Percentiles rank a stretch among this genome's conserved stretches.
phyloP scores from a whole-genome alignment of 2,888 invertebrate species.

The Elysia crispata region DNA sequence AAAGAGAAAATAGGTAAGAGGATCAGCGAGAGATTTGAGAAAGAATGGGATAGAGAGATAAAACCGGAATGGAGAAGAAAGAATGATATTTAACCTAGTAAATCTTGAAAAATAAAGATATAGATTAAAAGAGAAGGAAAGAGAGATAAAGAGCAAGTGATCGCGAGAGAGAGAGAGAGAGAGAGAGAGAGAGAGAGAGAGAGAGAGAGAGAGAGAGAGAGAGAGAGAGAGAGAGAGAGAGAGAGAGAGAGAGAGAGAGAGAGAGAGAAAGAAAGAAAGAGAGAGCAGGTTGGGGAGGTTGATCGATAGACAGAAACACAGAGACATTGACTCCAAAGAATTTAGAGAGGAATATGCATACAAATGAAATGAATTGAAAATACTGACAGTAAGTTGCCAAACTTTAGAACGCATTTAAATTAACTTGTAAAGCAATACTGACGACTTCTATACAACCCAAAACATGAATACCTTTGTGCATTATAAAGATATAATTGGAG shows the following conservation, averaged over 20 bases:
- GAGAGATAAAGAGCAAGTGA: neutral
- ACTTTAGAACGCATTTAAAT: no score
- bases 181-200: conserved; percentile 6
- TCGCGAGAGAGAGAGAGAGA: conserved; percentile 1
- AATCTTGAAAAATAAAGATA: neutral
- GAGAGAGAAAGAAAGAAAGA: conserved; percentile 30
- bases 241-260: conserved; percentile 32
- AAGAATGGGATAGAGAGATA: conserved; percentile 7
- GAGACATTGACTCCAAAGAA: no score
- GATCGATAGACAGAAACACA: conserved; percentile 27
- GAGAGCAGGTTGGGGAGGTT: conserved; percentile 15
- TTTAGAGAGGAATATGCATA: no score
- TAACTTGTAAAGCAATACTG: no score
- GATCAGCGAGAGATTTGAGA: conserved; percentile 1
- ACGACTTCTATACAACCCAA: no score
- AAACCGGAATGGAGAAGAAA: neutral
- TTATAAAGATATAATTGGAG: no score
- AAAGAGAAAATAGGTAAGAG: conserved; percentile 26
- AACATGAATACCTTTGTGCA: no score
- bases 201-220: neutral
- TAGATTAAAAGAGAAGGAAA: neutral
- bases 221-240: conserved; percentile 6
- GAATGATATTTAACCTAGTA: neutral
- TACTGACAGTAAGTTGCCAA: no score
- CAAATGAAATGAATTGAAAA: no score